Conservation (phyloP, 2,888 invertebrate genomes). For the Athalia rosae region DNA sequence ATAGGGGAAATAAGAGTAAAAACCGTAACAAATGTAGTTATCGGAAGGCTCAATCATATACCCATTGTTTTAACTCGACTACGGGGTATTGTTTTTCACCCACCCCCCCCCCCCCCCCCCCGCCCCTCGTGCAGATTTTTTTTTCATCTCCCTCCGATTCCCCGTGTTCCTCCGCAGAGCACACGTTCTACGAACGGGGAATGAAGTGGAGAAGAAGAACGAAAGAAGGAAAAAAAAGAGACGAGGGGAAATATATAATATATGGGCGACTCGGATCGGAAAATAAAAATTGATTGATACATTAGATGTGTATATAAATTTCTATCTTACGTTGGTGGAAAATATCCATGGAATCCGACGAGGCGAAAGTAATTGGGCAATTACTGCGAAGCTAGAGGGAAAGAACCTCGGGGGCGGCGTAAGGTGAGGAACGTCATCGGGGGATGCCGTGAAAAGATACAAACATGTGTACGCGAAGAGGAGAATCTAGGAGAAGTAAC, state of each 20-base stretch:
- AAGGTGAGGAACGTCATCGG: conserved; percentile 14
- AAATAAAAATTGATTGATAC: not conserved
- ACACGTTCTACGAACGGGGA: conserved; percentile 30
- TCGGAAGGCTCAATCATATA: too few relatives aligned
- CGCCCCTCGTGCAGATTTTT: not conserved
- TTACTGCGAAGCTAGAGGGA: conserved; percentile 46
- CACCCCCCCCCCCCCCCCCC: not conserved
- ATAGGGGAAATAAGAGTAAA: too few relatives aligned
- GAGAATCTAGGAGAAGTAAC: not conserved
- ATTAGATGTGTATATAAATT: too few relatives aligned
- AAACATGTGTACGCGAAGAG: not conserved
- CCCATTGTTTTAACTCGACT: too few relatives aligned
- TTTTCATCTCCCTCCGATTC: not conserved
- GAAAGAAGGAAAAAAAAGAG: conserved; percentile 29
- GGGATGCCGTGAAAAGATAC: not conserved
- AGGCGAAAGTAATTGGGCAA: conserved; percentile 48
- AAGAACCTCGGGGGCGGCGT: conserved; percentile 29
- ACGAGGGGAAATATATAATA: not conserved
- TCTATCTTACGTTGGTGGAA: not conserved
- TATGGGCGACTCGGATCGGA: not conserved
- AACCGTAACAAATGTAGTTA: too few relatives aligned
- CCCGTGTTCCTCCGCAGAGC: not conserved
- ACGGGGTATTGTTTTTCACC: not conserved
- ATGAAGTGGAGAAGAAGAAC: conserved; percentile 29
- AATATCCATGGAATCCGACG: conserved; percentile 18